Percentiles rank a stretch among this genome's conserved stretches.
These are phyloP conservation scores for Drosophila flavopinicola DNA, from an alignment of 2,888 invertebrate genomes.

Conservation along the genomic window DNA sequence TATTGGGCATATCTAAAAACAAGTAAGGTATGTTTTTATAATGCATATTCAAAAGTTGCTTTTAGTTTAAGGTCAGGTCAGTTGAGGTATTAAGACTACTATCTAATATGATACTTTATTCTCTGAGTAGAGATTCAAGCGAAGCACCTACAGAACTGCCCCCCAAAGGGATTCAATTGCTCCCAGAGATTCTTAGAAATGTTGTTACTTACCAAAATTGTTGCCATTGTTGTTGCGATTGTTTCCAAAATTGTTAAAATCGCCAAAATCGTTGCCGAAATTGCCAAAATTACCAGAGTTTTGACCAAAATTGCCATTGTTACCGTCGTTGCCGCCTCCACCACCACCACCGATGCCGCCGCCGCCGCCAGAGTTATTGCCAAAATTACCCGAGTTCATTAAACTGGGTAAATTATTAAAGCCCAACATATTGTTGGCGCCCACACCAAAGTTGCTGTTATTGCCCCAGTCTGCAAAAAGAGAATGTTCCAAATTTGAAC, in stretches of 20 bases:
- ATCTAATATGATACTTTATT: slow-evolving; percentile 1
- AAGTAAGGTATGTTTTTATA: neutral
- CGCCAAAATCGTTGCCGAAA: slow-evolving; percentile 66
- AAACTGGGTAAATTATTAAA: slow-evolving; percentile 79
- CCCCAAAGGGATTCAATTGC: neutral
- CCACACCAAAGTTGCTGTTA: slow-evolving; percentile 75
- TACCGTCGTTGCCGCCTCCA: slow-evolving; percentile 39
- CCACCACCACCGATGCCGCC: slow-evolving; percentile 69
- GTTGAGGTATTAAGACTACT: slow-evolving; percentile 2
- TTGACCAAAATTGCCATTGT: slow-evolving; percentile 68
- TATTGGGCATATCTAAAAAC: slow-evolving; percentile 49
- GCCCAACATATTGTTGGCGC: slow-evolving; percentile 82
- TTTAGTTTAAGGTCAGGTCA: neutral
- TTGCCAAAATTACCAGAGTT: slow-evolving; percentile 66
- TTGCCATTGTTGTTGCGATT: slow-evolving; percentile 62
- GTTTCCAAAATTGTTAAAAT: slow-evolving; percentile 71
- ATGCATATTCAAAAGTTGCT: neutral
- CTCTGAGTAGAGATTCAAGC: slow-evolving; percentile 9
- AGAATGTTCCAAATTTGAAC: slow-evolving; percentile 16
- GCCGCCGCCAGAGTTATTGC: slow-evolving; percentile 70
- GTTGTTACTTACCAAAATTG: slow-evolving; percentile 55
- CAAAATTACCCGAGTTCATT: slow-evolving; percentile 79
- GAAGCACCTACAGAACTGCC: slow-evolving; percentile 8
- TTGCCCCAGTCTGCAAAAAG: slow-evolving; percentile 74
- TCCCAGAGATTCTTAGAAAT: neutral